These are phyloP conservation scores for Diplosoma virens DNA, from an alignment of 23 tunicate genomes.

Conservation along the genomic window DNA sequence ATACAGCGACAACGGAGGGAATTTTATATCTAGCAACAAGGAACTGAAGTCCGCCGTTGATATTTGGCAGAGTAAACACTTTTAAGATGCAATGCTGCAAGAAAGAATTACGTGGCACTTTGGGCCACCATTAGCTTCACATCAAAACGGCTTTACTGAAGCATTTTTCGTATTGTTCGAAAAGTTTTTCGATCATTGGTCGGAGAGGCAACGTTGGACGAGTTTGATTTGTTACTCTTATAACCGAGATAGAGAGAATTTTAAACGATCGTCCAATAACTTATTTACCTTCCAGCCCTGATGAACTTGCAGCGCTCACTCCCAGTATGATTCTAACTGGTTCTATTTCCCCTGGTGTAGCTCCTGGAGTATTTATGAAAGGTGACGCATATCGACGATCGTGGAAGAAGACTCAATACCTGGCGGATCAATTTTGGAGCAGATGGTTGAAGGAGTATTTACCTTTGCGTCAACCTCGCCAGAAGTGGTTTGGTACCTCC, in stretches of 20 bases:
- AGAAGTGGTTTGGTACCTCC: conserved; percentile 24
- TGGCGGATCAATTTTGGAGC: conserved; percentile 21
- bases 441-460: conserved; percentile 24
- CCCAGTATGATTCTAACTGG: conserved; percentile 27
- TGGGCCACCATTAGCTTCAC: background rate
- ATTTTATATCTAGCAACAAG: conserved; percentile 24
- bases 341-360: conserved; percentile 7
- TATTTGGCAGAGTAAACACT: conserved; percentile 13
- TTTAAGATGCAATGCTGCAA: conserved; percentile 3
- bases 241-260: conserved; percentile 2
- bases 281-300: conserved; percentile 4
- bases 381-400: conserved; percentile 26
- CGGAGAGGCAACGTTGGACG: background rate
- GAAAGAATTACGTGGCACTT: conserved; percentile 11
- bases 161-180: conserved; percentile 29
- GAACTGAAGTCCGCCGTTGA: conserved; percentile 15
- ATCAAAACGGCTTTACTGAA: conserved; percentile 28
- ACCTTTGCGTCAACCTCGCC: conserved; percentile 20
- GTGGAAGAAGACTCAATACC: background rate
- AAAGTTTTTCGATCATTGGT: conserved; percentile 8
- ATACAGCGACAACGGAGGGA: conserved; percentile 22
- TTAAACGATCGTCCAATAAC: conserved; percentile 20
- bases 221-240: background rate
- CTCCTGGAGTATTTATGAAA: conserved; percentile 20
- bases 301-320: conserved; percentile 1